phyloP scores from a whole-genome alignment of 2,113 vertebrate species.

The Prochilodus magdalenae region DNA sequence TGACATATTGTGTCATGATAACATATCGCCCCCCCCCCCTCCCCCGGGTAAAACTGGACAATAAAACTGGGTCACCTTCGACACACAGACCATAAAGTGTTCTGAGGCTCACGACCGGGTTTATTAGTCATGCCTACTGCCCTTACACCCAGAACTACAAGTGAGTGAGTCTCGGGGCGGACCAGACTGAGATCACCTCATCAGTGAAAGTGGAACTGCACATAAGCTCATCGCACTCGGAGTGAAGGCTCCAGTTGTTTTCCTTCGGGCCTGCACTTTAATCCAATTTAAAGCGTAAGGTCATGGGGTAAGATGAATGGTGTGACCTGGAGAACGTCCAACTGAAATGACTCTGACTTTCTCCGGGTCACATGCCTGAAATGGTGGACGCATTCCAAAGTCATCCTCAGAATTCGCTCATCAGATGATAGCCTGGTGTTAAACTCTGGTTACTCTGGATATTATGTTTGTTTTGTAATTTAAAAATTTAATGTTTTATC shows the following conservation, averaged over 20 bases:
- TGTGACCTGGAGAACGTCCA: constrained; percentile 2
- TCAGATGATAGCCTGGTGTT: background rate
- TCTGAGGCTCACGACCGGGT: background rate
- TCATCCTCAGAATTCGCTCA: background rate
- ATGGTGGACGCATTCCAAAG: background rate
- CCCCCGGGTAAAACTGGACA: no score
- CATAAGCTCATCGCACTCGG: constrained; percentile 7
- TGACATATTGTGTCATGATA: no score
- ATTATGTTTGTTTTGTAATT: background rate
- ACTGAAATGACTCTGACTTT: background rate
- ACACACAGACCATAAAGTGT: background rate
- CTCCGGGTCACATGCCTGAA: background rate
- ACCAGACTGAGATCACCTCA: background rate
- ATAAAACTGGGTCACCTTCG: background rate
- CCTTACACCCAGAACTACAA: no score
- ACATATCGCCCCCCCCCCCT: no score
- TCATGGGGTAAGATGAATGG: constrained; percentile 29
- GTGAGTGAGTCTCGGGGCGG: no score
- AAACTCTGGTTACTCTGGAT: background rate
- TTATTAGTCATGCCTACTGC: no score
- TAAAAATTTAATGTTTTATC: no score
- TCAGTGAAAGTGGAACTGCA: constrained; percentile 1
- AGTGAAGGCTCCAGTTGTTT: background rate
- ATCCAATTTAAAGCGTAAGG: constrained; percentile 33
- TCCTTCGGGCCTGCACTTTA: constrained; percentile 18